Evolutionary conservation across 2,113 vertebrate genomes (phyloP), one percentile per base, ranked within the genome.

Genomic region (Oncorhynchus tshawytscha): DNA sequence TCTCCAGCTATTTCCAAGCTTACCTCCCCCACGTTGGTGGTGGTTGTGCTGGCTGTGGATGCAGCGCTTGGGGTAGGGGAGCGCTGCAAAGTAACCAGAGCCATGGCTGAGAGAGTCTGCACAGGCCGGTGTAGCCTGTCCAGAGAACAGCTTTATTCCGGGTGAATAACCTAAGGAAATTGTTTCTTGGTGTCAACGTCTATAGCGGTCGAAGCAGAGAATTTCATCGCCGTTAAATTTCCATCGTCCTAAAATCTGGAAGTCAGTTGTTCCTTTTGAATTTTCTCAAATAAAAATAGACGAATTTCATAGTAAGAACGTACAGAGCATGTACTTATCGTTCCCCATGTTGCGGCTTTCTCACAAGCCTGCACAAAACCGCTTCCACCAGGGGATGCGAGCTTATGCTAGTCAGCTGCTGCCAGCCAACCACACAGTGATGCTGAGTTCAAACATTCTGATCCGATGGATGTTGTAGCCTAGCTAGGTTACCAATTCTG

Each of bases 51-150:
- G 91, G 96, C 95, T 24, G 95, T 96, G 84, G 96, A 97, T 68
- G 96, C 94, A 77, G 95, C 96, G 86, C 97, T 98, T 78, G 97
- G 97, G 73, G 97, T 98, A 88, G 97, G 97, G 70, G 97, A 98
- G 83, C 96, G 94, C 94, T 97, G 96, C 83, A 98, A 92, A 64
- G 97, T 98, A 67, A 98, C 97, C 92, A 97, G 90, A 92, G 96
- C 97, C 97, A 97, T 98, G 91, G 91, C 91, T 87, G 91, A 81
- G 78, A 80, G 81, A 62, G 71, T 80, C 81, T 76, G 84, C 77
- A 80, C 87, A 86, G 75, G 90, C 85, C 83, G 81, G 76, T 80
- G 73, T 78, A 86, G 88, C 82, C 87, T 86, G 81, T 6, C 66
- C n/a, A 54, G 20, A 25, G 34, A 70, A 48, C 5, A 27, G 48